Evolutionary conservation across 2,797 vertebrate species (phyloP).

Genomic region (Myotis myotis): DNA sequence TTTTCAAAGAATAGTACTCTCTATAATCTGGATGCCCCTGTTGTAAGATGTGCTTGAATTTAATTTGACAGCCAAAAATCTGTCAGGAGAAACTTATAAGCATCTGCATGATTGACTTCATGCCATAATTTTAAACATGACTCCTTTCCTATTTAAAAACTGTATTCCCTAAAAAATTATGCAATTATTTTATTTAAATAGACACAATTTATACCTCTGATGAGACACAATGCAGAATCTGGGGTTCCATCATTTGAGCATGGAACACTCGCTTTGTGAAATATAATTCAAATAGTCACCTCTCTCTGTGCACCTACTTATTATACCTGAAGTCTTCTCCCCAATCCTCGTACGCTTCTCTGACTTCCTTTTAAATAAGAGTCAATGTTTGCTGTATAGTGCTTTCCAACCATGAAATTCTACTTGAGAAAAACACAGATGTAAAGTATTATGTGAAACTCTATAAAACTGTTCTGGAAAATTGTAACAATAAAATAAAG

Average conservation of each 20-base stretch:
- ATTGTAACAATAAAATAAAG: background rate
- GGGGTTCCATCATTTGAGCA: background rate
- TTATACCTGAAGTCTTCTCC: background rate
- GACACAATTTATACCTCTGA: background rate
- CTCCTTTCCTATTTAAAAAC: background rate
- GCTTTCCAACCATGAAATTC: background rate
- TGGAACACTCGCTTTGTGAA: background rate
- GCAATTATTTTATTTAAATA: background rate
- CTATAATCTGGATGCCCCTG: background rate
- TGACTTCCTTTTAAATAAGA: background rate
- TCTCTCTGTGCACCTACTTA: background rate
- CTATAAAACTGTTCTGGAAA: background rate
- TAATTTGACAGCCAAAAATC: background rate
- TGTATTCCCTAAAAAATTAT: background rate
- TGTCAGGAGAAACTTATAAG: background rate
- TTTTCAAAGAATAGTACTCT: background rate
- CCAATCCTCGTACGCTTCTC: background rate
- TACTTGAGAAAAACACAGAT: background rate
- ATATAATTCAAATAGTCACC: background rate
- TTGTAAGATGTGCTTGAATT: background rate
- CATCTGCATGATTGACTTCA: background rate
- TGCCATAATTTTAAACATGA: background rate
- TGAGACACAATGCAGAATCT: background rate
- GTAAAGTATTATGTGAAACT: background rate
- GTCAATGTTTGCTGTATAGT: background rate